Base-by-base conservation (phyloP, 2,797 vertebrate genomes). In the Mus minutoides region DNA sequence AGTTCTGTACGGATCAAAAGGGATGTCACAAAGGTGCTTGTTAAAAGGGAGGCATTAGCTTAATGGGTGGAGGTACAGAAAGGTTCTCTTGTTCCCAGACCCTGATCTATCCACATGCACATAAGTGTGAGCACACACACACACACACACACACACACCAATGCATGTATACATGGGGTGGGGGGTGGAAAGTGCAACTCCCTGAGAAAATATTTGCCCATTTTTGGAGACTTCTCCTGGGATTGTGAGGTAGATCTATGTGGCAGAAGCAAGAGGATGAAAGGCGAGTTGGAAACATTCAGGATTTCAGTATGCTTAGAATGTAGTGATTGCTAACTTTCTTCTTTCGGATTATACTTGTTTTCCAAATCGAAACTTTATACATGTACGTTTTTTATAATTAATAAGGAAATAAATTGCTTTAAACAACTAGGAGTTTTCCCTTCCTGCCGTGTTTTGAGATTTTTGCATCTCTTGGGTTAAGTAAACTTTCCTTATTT, bases 401-500 rank as follows among this genome's bases (percentile, higher is more conserved):
- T 89, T 71, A 77, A 88, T 69, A 54, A 94, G 40, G n/a, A 90
- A 88, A 73, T 43, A 80, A 73, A 58, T 62, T 40, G 22, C 29
- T 85, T 62, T 46, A 76, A 73, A 76, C 12, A 73, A 76, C 12
- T 34, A 40, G 46, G 2, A n/a, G 14, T 71, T 58, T 3, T 37
- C 78, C 52, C 6, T 94, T 73, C 58, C 49, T 73, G 22, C 16
- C 90, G 26, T 71, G 37, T 67, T 94, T 95, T 93, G 9, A 94
- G 71, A 11, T 52, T 83, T n/a, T 34, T 91, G 19, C 1, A 73
- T 73, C 64, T 92, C 83, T 94, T 79, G 60, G 19, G 12, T 91
- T 37, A 94, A 40, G 67, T 75, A 90, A 89, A 1, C 8, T 92
- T 95, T 49, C n/a, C 40, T 92, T 58, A 96, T 73, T 76, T 92